Base-by-base conservation (phyloP, 2,797 vertebrate species). In the Triplophysa yarkandensis region DNA sequence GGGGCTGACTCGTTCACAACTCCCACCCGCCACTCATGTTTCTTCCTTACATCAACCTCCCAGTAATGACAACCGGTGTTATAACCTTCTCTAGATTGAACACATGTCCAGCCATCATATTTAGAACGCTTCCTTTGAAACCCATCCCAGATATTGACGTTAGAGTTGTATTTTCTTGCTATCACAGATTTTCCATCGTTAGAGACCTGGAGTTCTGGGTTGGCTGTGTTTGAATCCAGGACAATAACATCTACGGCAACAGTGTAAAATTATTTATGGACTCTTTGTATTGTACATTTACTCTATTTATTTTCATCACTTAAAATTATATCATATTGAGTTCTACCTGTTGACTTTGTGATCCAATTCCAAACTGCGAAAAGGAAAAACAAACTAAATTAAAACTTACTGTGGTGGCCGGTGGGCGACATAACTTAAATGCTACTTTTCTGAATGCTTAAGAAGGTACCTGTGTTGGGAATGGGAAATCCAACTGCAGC, bases 11-110 rank as follows among this genome's bases (percentile, higher is more conserved):
- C 75, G 2, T 46, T 81, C 23, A 80, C 43, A 5, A 83, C 81
- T n/a, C 81, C 84, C 34, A 84, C 27, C 23, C 78, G 81, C 83
- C 84, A 85, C 2, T 85, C 81, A 30, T 0, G 23, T 70, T 74
- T 82, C 3, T 62, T 52, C 2, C 1, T 74, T 14, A 84, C 78
- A 36, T 78, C 58, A 5, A 84, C 84, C 19, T 83, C 81, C 81
- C 81, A 84, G 71, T 84, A 85, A 66, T 80, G 63, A 2, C 28
- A 48, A 28, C 80, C 84, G 44, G 69, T 60, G 2, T 4, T 65
- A 43, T 81, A 85, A 39, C 81, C 72, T 66, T 78, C 32, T 48
- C 48, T 23, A 21, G 81, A 81, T 69, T 68, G 71, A 2, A 80
- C 78, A 77, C 81, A 84, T 0, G 30, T 78, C 83, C 83, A 84